Evolutionary conservation across 1,140 invertebrate genomes (phyloP).

Genomic region (Heliconius eleuchia): DNA sequence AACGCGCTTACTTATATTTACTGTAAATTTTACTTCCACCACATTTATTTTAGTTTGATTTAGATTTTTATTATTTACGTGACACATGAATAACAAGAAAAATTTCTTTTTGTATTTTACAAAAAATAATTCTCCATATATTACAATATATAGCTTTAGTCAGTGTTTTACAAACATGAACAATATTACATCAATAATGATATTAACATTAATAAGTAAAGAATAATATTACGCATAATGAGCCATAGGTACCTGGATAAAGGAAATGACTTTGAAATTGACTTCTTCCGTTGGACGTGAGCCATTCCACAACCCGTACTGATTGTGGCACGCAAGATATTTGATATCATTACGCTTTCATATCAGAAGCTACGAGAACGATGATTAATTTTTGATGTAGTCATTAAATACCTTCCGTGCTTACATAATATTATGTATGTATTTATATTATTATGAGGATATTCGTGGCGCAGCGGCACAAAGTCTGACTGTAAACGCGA

Average conservation of each 20-base stretch:
- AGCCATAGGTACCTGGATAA: conserved; percentile 15
- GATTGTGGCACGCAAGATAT: conserved; percentile 19
- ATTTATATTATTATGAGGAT: too few relatives aligned
- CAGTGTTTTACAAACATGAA: too few relatives aligned
- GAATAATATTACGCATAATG: conserved; percentile 6
- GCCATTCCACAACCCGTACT: not conserved
- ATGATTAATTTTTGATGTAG: conserved; percentile 18
- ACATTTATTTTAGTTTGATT: not conserved
- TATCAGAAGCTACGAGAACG: conserved; percentile 7
- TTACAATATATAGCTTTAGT: too few relatives aligned
- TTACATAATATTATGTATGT: too few relatives aligned
- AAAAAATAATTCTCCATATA: too few relatives aligned
- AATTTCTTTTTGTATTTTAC: too few relatives aligned
- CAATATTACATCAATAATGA: conserved; percentile 1
- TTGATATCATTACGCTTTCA: not conserved
- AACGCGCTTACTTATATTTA: not conserved
- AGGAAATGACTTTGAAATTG: conserved; percentile 27
- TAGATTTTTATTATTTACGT: too few relatives aligned
- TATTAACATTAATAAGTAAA: not conserved
- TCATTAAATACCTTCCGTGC: not conserved
- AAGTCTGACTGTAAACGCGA: too few relatives aligned
- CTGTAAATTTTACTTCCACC: not conserved
- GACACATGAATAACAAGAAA: too few relatives aligned
- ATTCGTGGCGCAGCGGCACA: too few relatives aligned
- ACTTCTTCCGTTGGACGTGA: conserved; percentile 28